Base-by-base conservation (phyloP, 2,797 vertebrate species). In the Coreius guichenoti region DNA sequence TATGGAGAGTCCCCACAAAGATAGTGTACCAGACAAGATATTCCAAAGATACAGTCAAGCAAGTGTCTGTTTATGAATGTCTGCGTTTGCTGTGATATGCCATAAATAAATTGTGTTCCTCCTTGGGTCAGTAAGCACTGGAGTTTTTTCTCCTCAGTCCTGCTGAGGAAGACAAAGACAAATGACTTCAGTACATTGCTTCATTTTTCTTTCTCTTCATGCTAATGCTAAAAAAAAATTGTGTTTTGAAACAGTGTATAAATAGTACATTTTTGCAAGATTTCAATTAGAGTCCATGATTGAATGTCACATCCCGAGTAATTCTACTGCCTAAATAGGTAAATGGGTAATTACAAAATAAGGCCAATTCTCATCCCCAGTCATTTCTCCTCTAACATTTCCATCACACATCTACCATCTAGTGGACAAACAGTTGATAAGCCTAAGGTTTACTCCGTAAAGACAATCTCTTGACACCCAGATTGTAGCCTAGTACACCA, bases 321-420 rank as follows among this genome's bases (percentile, higher is more conserved):
- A 21, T 79, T 79, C 39, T 58, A 58, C 51, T 58, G 12, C 19
- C 21, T 76, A 76, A 76, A 76, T 33, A 23, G n/a, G 1, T 16
- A 74, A 49, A 21, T 31, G 8, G 6, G 31, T 36, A 23, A 75
- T 49, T 33, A 56, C 33, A 61, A 77, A 61, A 77, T n/a, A 63
- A 63, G 74, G 21, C 19, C 23, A 61, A 26, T 78, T 33, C 29
- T 76, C 31, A 4, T 75, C 29, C 16, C n/a, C 16, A 45, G 14
- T 29, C 1, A 31, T 9, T 61, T 81, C n/a, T 70, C 9, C 1
- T 45, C 19, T 14, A 68, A 58, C 13, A 31, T 67, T 75, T 75
- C 43, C 7, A 68, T 26, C 43, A 21, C 73, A 36, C 11, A 23
- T 47, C 88, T 89, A 81, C 76, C 88, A 84, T 33, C 88, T 88